phyloP scores from a whole-genome alignment of 2,888 invertebrate genomes.

The Therioaphis trifolii region DNA sequence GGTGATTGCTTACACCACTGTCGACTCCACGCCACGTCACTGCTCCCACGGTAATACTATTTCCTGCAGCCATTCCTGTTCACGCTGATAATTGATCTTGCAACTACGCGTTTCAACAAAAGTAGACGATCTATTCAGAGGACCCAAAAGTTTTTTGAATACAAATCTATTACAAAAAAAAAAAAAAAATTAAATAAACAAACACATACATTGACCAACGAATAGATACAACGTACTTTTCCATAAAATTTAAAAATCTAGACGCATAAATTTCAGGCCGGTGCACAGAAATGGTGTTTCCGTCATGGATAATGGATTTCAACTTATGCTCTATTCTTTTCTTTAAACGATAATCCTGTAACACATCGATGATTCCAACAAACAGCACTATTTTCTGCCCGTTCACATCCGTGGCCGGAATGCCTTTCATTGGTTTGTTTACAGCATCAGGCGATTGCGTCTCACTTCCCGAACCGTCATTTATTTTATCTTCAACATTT shows the following conservation, averaged over 20 bases:
- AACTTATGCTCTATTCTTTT: conserved; percentile 99
- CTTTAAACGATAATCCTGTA: conserved; percentile 96
- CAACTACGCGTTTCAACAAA: no score
- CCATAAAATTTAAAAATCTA: conserved; percentile 97
- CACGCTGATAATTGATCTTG: no score
- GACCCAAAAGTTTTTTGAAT: conserved; percentile 68
- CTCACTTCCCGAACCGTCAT: conserved; percentile 79
- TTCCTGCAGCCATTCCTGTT: no score
- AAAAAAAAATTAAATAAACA: conserved; percentile 68
- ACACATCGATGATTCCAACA: conserved; percentile 97
- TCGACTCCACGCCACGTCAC: no score
- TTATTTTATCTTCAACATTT: conserved; percentile 67
- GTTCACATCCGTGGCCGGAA: conserved; percentile 95
- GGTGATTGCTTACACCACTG: no score
- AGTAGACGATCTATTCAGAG: conserved; percentile 95
- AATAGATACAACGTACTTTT: conserved; percentile 67
- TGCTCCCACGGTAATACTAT: no score
- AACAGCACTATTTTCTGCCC: conserved; percentile 95
- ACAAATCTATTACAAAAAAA: conserved; percentile 63
- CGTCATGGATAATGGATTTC: conserved; percentile 98
- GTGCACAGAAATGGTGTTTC: conserved; percentile 98
- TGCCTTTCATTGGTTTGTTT: conserved; percentile 98
- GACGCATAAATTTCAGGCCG: conserved; percentile 98
- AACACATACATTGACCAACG: conserved; percentile 69
- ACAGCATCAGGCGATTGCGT: conserved; percentile 95